These are phyloP conservation scores for Selene dorsalis DNA, from an alignment of 2,797 vertebrate species.

Conservation along the genomic window DNA sequence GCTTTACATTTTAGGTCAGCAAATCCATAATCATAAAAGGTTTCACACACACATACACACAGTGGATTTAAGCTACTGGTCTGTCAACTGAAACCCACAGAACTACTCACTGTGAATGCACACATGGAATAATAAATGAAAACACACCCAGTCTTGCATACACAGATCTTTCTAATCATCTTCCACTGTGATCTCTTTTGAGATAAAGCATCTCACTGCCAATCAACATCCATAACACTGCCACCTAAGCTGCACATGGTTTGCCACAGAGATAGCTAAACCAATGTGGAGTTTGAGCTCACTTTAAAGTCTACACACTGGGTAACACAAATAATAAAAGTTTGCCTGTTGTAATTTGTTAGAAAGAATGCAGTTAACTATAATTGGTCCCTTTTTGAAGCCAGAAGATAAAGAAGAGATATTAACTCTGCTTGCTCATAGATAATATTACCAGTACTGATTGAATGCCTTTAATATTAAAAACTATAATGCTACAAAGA, in stretches of 20 bases:
- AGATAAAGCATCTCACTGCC: conserved; percentile 16
- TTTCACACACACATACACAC: not conserved
- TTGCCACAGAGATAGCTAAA: conserved; percentile 6
- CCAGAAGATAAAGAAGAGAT: not conserved
- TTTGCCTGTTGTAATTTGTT: not conserved
- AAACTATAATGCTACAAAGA: not conserved
- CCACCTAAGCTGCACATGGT: not conserved
- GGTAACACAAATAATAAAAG: not conserved
- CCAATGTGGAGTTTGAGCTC: not conserved
- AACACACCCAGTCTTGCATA: not conserved
- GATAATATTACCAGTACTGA: not conserved
- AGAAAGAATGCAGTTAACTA: not conserved
- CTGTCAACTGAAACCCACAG: conserved; percentile 7
- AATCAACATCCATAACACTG: not conserved
- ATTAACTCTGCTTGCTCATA: not conserved
- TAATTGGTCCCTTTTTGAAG: not conserved
- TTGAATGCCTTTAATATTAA: not conserved
- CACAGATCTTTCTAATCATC: not conserved
- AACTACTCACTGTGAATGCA: not conserved
- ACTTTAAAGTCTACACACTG: not conserved
- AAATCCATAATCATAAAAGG: conserved; percentile 29
- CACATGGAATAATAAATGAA: not conserved
- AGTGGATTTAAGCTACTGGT: not conserved
- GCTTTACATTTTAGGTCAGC: conserved; percentile 46
- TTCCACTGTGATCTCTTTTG: conserved; percentile 14